phyloP scores from a whole-genome alignment of 2,797 vertebrate genomes.

The Coregonus suidteri region DNA sequence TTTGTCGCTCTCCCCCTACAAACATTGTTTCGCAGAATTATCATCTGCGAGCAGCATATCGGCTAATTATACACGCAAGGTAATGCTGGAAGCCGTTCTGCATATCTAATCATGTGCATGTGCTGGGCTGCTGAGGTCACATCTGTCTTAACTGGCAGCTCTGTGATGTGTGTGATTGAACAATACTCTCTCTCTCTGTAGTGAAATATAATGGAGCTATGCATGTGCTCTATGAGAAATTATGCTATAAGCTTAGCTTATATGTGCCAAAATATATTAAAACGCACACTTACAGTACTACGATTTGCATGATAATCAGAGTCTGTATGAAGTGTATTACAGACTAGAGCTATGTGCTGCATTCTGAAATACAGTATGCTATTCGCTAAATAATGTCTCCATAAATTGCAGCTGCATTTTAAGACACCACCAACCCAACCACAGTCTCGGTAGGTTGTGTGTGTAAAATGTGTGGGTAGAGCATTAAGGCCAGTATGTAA shows the following conservation, averaged over 20 bases:
- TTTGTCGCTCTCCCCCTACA: slow-evolving; percentile 75
- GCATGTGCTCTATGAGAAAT: slow-evolving; percentile 18
- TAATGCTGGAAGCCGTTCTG: slow-evolving; percentile 71
- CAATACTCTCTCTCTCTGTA: slow-evolving; percentile 34
- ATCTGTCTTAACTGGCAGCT: slow-evolving; percentile 2
- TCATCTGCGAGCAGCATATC: slow-evolving; percentile 81
- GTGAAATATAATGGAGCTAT: slow-evolving; percentile 30
- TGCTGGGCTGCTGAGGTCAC: slow-evolving; percentile 65
- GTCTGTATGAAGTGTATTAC: slow-evolving; percentile 31
- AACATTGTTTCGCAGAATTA: slow-evolving; percentile 83
- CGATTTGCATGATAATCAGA: slow-evolving; percentile 47
- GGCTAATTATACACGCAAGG: slow-evolving; percentile 81
- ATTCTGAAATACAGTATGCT: slow-evolving; percentile 1
- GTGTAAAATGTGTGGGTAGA: slow-evolving; percentile 10
- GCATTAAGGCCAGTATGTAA: too few relatives aligned
- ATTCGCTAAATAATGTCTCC: slow-evolving; percentile 20
- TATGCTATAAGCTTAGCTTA: slow-evolving; percentile 18
- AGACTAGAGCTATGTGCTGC: slow-evolving; percentile 6
- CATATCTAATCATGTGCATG: slow-evolving; percentile 74
- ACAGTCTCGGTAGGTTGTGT: slow-evolving; percentile 20
- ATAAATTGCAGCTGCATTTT: slow-evolving; percentile 25
- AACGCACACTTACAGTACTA: slow-evolving; percentile 25
- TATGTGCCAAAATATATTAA: slow-evolving; percentile 24
- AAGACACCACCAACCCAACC: background rate
- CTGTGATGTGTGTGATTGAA: slow-evolving; percentile 38